phyloP scores from a whole-genome alignment of 2,888 invertebrate genomes.

The Melanophora roralis region DNA sequence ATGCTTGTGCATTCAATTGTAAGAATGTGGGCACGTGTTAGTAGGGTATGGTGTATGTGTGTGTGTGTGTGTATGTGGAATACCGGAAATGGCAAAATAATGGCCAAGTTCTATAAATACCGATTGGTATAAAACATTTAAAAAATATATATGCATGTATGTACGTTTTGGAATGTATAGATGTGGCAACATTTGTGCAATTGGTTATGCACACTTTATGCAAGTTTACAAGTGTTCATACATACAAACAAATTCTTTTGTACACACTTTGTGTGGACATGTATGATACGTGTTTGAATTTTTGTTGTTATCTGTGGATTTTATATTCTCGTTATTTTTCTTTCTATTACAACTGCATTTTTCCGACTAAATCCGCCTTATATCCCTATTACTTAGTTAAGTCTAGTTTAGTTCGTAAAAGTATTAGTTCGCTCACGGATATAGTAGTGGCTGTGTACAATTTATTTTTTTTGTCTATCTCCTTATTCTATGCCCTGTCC shows the following conservation, averaged over 20 bases:
- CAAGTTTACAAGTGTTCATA: not conserved
- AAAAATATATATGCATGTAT: not conserved
- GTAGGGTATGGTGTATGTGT: too few relatives aligned
- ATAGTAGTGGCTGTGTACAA: not conserved
- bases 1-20: not conserved
- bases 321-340: not conserved
- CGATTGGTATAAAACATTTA: constrained; percentile 12
- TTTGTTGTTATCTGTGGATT: constrained; percentile 15
- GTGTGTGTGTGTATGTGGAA: not conserved
- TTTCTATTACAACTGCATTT: constrained; percentile 40
- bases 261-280: not conserved
- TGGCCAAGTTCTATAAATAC: constrained; percentile 41
- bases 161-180: not conserved
- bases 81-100: constrained; percentile 51
- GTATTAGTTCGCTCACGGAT: not conserved
- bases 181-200: too few relatives aligned
- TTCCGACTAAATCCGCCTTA: constrained; percentile 45
- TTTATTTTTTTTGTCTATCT: constrained; percentile 26
- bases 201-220: not conserved
- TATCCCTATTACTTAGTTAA: constrained; percentile 29
- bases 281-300: not conserved
- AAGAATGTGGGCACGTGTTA: not conserved
- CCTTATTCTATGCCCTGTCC: not conserved
- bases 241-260: not conserved
- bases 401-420: constrained; percentile 19